phyloP scores from a whole-genome alignment of 2,888 invertebrate genomes.

The Yponomeuta evonymella region DNA sequence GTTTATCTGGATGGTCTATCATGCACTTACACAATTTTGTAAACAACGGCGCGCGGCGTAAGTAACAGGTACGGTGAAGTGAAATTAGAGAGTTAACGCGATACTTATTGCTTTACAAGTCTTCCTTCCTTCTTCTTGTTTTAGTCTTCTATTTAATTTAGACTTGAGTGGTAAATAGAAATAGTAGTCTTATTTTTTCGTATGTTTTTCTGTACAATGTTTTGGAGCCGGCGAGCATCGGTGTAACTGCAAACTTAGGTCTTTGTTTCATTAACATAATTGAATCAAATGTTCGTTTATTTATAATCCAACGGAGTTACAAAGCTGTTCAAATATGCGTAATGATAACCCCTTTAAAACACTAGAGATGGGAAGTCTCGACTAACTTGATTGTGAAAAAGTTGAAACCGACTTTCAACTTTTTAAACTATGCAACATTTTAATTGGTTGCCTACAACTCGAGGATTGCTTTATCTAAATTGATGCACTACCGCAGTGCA shows the following conservation, averaged over 20 bases:
- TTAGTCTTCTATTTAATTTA: too few relatives aligned
- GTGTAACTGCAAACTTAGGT: neutral
- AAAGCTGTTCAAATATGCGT: neutral
- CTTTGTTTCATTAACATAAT: neutral
- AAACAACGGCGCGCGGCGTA: neutral
- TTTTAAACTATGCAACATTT: too few relatives aligned
- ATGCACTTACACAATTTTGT: neutral
- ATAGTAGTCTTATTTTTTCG: neutral
- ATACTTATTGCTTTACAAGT: conserved; percentile 21
- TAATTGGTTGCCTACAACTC: too few relatives aligned
- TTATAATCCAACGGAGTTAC: neutral
- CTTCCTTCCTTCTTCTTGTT: neutral
- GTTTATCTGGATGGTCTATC: neutral
- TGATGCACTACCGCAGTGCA: too few relatives aligned
- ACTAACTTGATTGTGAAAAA: too few relatives aligned
- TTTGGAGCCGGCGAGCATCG: neutral
- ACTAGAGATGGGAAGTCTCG: too few relatives aligned
- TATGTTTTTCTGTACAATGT: neutral
- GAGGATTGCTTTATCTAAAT: too few relatives aligned
- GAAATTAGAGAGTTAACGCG: neutral
- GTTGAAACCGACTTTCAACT: too few relatives aligned
- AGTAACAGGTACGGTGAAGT: neutral
- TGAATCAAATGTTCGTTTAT: neutral
- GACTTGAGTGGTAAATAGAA: neutral
- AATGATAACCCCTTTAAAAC: too few relatives aligned